phyloP scores from a whole-genome alignment of 2,888 invertebrate genomes.

The Cinara cedri region DNA sequence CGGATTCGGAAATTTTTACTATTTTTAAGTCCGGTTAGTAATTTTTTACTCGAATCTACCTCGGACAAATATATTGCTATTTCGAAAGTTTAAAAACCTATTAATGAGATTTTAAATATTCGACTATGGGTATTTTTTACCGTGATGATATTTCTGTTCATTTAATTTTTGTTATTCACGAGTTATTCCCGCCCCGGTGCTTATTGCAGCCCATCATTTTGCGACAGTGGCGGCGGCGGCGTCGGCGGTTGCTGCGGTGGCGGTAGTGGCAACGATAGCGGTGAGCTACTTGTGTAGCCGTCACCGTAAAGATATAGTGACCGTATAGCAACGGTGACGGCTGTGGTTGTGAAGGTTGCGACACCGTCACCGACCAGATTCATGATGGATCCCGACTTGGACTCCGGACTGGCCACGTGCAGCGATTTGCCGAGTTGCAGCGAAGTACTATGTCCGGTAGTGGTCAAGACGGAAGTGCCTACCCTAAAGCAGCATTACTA shows the following conservation, averaged over 20 bases:
- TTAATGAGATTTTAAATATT: too few relatives aligned
- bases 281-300: neutral
- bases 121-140: neutral
- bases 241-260: neutral
- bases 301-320: neutral
- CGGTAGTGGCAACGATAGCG: neutral
- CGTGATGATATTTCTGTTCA: too few relatives aligned
- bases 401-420: constrained; percentile 63
- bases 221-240: neutral
- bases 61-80: too few relatives aligned
- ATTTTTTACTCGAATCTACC: too few relatives aligned
- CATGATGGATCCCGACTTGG: constrained; percentile 61
- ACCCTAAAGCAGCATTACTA: constrained; percentile 78
- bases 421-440: constrained; percentile 61
- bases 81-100: too few relatives aligned
- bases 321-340: neutral
- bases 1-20: too few relatives aligned
- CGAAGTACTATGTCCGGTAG: constrained; percentile 59
- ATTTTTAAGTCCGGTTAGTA: too few relatives aligned
- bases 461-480: constrained; percentile 58
- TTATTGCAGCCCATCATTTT: constrained; percentile 18
- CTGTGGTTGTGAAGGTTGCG: too few relatives aligned
- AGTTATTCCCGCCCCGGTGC: neutral
- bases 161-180: neutral
- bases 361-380: neutral